These are phyloP conservation scores for Denticeps clupeoides DNA, from an alignment of 2,797 vertebrate genomes.

Conservation along the genomic window DNA sequence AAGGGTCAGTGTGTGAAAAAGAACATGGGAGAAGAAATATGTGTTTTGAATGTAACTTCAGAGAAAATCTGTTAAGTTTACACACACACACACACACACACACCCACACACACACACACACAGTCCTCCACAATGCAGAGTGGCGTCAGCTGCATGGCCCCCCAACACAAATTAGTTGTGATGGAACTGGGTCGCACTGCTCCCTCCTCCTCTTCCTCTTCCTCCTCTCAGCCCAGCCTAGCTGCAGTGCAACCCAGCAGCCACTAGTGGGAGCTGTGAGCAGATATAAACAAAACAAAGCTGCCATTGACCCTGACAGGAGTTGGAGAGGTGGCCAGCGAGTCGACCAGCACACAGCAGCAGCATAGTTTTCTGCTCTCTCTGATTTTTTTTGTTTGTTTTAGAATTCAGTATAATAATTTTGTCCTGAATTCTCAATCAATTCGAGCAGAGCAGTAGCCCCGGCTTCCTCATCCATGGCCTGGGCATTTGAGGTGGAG, in stretches of 20 bases:
- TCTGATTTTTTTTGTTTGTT: too few relatives aligned
- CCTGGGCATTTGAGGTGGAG: too few relatives aligned
- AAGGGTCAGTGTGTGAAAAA: too few relatives aligned
- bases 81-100: too few relatives aligned
- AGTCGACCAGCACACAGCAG: too few relatives aligned
- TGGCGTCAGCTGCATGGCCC: conserved; percentile 56
- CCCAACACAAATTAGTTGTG: conserved; percentile 64
- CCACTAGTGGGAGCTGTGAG: conserved; percentile 18
- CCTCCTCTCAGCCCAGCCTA: not conserved
- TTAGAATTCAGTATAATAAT: too few relatives aligned
- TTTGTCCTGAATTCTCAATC: too few relatives aligned
- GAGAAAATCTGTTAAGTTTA: too few relatives aligned
- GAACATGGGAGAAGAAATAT: too few relatives aligned
- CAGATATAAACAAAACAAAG: conserved; percentile 16
- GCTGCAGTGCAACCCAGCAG: not conserved
- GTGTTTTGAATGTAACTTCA: too few relatives aligned
- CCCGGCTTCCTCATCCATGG: not conserved
- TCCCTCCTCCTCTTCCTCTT: not conserved
- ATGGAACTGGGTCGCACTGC: conserved; percentile 65
- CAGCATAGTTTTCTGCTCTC: too few relatives aligned
- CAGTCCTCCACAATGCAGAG: conserved; percentile 49
- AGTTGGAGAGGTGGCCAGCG: not conserved
- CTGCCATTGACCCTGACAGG: conserved; percentile 19
- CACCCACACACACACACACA: not conserved
- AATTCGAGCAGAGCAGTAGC: not conserved